Base-by-base conservation (phyloP, 2,888 invertebrate genomes). In the Cheilosia urbana region DNA sequence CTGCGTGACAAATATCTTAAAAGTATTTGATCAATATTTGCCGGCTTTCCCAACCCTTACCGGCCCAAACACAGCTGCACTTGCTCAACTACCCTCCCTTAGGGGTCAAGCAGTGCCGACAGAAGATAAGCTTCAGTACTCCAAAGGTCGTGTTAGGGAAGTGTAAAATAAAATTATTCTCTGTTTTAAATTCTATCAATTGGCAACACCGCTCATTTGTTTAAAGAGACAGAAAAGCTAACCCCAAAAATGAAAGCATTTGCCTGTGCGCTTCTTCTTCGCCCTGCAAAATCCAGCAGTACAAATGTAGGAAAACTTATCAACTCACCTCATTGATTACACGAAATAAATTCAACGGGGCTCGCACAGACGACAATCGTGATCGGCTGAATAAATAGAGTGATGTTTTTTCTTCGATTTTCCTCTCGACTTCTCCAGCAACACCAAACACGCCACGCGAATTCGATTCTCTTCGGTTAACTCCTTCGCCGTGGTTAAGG, bases 281-380 rank as follows among this genome's bases (percentile, higher is more conserved):
- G 27, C 69, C 30, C 45, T 69, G 1, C 11, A 6, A 17, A 27
- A 65, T 30, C 9, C 13, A 21, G 45, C 55, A n/a, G 47, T 42
- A 27, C 5, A 58, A 27, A 19, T 34, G 30, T 9, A 60, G 40
- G 53, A 17, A 71, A 53, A 34, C 47, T 45, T 17, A 49, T 15
- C 9, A 58, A 78, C 79, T 79, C 51, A 79, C 79, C 79, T 79
- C 79, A 79, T 79, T 65, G 79, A 72, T 72, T 72, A 72, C 79
- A 79, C 37, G 58, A 42, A 65, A 49, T 37, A 65, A 65, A 49
- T 47, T 71, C 34, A 53, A 63, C 62, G 42, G 51, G 40, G 57
- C 27, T 34, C 30, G 49, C 30, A 49, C 53, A 76, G 37, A 55
- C 45, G 40, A 42, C 27, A 51, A 65, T 37, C 37, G 27, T 13